Evolutionary conservation across 2,113 vertebrate genomes (phyloP), one percentile per base, ranked within the genome.

Genomic region (Gymnocephalus cernua): DNA sequence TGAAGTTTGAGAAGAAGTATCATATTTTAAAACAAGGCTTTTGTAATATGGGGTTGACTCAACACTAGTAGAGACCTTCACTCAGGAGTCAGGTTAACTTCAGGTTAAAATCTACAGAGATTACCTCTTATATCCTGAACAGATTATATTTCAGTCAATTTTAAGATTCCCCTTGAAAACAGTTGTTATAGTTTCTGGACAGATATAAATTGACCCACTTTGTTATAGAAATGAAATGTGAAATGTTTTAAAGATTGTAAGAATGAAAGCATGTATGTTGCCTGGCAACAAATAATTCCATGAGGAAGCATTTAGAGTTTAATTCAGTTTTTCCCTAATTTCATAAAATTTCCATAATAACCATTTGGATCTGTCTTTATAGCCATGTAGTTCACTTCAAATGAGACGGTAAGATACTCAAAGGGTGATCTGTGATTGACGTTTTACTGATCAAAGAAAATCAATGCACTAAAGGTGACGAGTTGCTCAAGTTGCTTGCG

Each of bases 291-390:
- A 19, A 18, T 27, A 29, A 44, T 48, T 57, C 18, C 2, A 47
- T 32, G 7, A 50, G 18, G 16, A 80, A 80, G 18, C 16, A 27
- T 47, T 47, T 25, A 0, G 18, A 54, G 14, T 12, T 63, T 48
- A 27, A 50, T 57, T 44, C 3, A n/a, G 16, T 66, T 67, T 67
- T 74, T 58, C 13, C 29, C 16, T 64, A 13, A 35, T n/a, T 83
- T 50, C 13, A n/a, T 19, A 13, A 21, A 70, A 58, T 71, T 53
- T 58, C 25, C 8, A 48, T 16, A 62, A 64, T 13, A 18, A 0
- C 5, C 27, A 69, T 62, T 54, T 71, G n/a, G 44, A 41, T 53
- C 12, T 38, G 0, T 56, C 38, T 71, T 71, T 29, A 58, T n/a
- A 23, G 8, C 35, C 50, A 41, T 44, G 50, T 8, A 57, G 4